Percentiles rank a stretch among this genome's conserved stretches.
Evolutionary conservation across 1,140 invertebrate species (phyloP).

Genomic region (Laupala kohalensis): DNA sequence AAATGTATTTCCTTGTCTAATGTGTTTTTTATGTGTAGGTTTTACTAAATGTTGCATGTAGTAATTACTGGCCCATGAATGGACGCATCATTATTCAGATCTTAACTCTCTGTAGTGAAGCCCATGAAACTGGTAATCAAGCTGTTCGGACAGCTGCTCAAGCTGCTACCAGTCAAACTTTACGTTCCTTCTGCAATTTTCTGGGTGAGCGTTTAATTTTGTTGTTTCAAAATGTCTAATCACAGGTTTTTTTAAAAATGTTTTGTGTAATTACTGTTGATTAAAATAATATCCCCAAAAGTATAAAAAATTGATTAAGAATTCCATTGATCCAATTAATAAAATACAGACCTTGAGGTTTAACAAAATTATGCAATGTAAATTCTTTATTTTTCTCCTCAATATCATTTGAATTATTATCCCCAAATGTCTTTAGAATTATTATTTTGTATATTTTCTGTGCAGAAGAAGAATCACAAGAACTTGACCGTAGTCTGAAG

Average conservation of each 20-base stretch:
- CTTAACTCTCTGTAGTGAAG: constrained; percentile 57
- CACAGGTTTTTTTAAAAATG: background rate
- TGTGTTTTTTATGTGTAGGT: constrained; percentile 38
- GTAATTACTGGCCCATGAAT: constrained; percentile 67
- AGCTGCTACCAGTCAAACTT: constrained; percentile 67
- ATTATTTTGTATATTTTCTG: constrained; percentile 15
- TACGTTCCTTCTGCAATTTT: constrained; percentile 67
- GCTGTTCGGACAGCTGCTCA: constrained; percentile 66
- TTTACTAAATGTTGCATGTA: constrained; percentile 65
- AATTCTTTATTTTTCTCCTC: no score
- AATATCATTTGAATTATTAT: no score
- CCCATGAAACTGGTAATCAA: constrained; percentile 56
- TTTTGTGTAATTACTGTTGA: background rate
- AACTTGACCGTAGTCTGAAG: constrained; percentile 48
- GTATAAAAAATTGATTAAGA: background rate
- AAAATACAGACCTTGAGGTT: background rate
- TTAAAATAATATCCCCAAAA: background rate
- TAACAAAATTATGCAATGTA: background rate
- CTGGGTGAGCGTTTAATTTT: no score
- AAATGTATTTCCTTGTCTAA: background rate
- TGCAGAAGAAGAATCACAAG: constrained; percentile 62
- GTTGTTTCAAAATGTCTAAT: no score
- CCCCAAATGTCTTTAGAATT: background rate
- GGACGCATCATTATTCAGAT: constrained; percentile 67
- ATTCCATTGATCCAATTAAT: background rate